Evolutionary conservation across 2,888 invertebrate genomes (phyloP).

Genomic region (Masnerella sp.): DNA sequence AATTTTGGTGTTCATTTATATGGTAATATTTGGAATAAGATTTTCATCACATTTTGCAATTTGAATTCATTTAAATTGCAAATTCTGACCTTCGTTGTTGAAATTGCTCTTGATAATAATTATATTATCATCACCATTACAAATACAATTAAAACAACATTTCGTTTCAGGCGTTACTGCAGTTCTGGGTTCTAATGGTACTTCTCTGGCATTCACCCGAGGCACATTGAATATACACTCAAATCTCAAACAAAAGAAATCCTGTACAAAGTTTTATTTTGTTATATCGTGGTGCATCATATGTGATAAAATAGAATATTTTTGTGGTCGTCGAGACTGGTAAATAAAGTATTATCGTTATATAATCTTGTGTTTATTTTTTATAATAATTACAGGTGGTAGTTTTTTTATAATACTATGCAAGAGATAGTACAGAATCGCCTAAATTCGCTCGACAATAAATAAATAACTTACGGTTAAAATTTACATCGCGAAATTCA

Average conservation of each 20-base stretch:
- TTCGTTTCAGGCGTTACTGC: conserved; percentile 71
- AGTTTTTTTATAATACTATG: conserved; percentile 14
- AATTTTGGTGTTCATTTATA: conserved; percentile 89
- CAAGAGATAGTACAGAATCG: conserved; percentile 7
- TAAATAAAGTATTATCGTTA: conserved; percentile 48
- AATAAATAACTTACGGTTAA: conserved; percentile 33
- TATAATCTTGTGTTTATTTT: conserved; percentile 33
- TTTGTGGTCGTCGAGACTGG: conserved; percentile 21
- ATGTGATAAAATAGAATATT: conserved; percentile 45
- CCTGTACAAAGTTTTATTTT: conserved; percentile 48
- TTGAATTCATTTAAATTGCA: neutral
- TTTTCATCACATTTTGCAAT: too few relatives aligned
- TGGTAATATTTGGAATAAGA: too few relatives aligned
- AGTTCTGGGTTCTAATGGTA: conserved; percentile 75
- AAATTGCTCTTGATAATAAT: neutral
- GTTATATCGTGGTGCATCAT: conserved; percentile 18
- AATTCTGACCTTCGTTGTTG: conserved; percentile 3
- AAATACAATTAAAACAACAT: too few relatives aligned
- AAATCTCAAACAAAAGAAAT: conserved; percentile 7
- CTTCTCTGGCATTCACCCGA: conserved; percentile 75
- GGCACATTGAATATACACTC: conserved; percentile 66
- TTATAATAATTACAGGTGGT: conserved; percentile 23
- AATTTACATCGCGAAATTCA: neutral
- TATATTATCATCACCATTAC: too few relatives aligned
- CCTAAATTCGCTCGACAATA: conserved; percentile 25